These are phyloP conservation scores for Spheniscus humboldti DNA, from an alignment of 2,797 vertebrate genomes.

Conservation along the genomic window DNA sequence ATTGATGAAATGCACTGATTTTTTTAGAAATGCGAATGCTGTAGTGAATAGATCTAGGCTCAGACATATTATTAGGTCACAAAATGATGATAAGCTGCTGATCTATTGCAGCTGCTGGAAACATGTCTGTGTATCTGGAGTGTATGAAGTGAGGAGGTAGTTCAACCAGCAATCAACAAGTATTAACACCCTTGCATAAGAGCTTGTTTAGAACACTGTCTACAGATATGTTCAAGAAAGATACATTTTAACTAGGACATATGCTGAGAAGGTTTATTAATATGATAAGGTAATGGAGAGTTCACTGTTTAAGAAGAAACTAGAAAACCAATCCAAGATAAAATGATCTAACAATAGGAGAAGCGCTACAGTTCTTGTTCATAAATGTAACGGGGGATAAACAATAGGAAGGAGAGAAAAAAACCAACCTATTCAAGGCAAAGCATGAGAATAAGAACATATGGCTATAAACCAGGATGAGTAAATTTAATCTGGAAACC, in stretches of 20 bases:
- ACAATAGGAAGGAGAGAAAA: neutral
- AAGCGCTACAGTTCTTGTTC: neutral
- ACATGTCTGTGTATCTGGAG: neutral
- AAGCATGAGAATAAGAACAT: neutral
- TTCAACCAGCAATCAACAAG: neutral
- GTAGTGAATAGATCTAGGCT: neutral
- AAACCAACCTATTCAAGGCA: neutral
- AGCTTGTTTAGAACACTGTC: neutral
- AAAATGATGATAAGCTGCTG: neutral
- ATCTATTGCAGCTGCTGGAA: neutral
- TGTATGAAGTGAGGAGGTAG: neutral
- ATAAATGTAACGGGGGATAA: neutral
- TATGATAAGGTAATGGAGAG: neutral
- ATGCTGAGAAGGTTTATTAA: neutral
- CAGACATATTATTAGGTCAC: neutral
- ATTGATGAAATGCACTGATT: neutral
- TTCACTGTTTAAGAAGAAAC: neutral
- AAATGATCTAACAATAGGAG: neutral
- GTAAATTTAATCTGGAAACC: neutral
- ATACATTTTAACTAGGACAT: neutral
- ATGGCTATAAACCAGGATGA: neutral
- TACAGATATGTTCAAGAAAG: neutral
- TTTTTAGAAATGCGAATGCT: neutral
- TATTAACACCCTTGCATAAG: neutral
- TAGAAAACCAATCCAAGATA: neutral